These are phyloP conservation scores for Petrolisthes manimaculis DNA, from an alignment of 2,888 invertebrate species.

Conservation along the genomic window DNA sequence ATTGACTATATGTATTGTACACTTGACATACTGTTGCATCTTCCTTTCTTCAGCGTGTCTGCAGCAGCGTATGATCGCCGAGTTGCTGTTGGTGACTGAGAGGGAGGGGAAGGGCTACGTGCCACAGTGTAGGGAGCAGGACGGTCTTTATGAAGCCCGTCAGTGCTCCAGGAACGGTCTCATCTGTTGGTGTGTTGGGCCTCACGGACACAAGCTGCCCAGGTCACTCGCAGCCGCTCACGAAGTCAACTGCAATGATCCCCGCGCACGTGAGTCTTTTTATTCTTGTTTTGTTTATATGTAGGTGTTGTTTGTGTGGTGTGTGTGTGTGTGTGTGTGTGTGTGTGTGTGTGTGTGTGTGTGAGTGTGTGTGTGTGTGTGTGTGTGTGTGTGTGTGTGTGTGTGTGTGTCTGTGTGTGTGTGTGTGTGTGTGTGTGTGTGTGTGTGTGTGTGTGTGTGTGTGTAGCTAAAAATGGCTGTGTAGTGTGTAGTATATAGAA, in stretches of 20 bases:
- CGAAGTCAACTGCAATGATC: slow-evolving; percentile 76
- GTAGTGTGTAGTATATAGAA: not conserved
- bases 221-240: slow-evolving; percentile 85
- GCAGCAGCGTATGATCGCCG: slow-evolving; percentile 83
- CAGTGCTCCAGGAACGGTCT: slow-evolving; percentile 88
- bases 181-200: slow-evolving; percentile 89
- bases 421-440: not conserved
- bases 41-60: slow-evolving; percentile 74
- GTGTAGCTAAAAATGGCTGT: not conserved
- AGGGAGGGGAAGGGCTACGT: slow-evolving; percentile 85
- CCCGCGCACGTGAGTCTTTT: slow-evolving; percentile 38
- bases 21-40: no score
- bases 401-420: not conserved
- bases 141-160: slow-evolving; percentile 79
- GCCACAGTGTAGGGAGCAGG: slow-evolving; percentile 79
- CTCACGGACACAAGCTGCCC: slow-evolving; percentile 81
- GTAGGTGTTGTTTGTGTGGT: not conserved
- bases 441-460: not conserved
- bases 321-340: slow-evolving; percentile 8
- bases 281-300: not conserved
- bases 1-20: no score
- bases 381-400: not conserved
- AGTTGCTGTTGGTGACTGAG: slow-evolving; percentile 82
- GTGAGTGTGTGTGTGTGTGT: slow-evolving; percentile 9
- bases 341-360: not conserved